A percentile compares a stretch with the other conserved stretches of the same genome.
These are phyloP conservation scores for Asobara japonica DNA, from an alignment of 1,140 invertebrate genomes.

Conservation along the genomic window DNA sequence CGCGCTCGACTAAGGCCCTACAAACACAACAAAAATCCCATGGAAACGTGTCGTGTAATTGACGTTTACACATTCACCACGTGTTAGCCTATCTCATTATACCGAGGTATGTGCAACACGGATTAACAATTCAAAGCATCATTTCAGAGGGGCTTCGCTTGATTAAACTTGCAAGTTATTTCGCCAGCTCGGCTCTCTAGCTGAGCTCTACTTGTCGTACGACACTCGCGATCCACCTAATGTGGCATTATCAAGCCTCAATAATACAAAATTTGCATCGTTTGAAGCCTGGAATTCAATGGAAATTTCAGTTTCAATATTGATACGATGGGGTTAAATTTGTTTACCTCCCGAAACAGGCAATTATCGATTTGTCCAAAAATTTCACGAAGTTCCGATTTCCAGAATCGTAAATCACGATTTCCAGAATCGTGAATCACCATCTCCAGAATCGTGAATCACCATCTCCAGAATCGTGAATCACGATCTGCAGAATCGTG, in stretches of 20 bases:
- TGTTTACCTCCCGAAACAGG: too few species aligned
- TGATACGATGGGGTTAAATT: too few species aligned
- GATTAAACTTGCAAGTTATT: constrained; percentile 4
- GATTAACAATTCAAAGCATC: not conserved
- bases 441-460: too few species aligned
- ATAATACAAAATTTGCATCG: not conserved
- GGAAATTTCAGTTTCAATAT: too few species aligned
- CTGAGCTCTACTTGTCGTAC: not conserved
- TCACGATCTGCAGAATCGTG: too few species aligned
- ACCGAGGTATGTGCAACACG: not conserved
- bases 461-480: too few species aligned
- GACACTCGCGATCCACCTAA: not conserved
- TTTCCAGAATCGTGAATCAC: too few species aligned
- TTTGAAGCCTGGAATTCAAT: too few species aligned
- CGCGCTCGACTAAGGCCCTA: not conserved
- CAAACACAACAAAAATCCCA: not conserved
- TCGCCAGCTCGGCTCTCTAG: not conserved
- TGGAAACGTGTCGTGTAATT: not conserved
- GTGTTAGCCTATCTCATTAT: not conserved
- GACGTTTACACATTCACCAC: not conserved
- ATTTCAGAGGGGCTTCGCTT: not conserved
- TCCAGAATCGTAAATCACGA: too few species aligned
- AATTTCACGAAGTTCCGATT: too few species aligned
- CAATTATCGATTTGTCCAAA: too few species aligned
- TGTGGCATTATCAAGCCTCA: not conserved